Evolutionary conservation across 2,113 vertebrate genomes (phyloP).

Genomic region (Ammodramus savannarum): DNA sequence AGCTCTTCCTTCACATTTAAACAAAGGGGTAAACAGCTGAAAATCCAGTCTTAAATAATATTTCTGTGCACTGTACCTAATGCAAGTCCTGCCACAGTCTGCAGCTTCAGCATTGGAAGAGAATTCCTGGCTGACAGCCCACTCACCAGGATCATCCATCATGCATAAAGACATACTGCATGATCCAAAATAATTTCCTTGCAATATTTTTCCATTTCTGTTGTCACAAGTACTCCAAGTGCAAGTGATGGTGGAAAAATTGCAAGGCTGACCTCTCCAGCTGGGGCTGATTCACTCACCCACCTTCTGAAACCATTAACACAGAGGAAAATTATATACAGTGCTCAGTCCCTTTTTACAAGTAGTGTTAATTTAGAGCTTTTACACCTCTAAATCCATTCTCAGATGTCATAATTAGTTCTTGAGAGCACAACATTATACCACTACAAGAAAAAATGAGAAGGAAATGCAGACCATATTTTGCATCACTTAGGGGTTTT

Average conservation of each 20-base stretch:
- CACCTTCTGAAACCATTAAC: not conserved
- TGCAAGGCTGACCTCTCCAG: not conserved
- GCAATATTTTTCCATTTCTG: not conserved
- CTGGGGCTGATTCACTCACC: not conserved
- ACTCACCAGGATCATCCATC: not conserved
- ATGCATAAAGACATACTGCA: not conserved
- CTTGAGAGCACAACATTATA: not conserved
- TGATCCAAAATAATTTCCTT: not conserved
- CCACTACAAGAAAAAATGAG: not conserved
- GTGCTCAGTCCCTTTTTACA: not conserved
- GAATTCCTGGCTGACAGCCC: not conserved
- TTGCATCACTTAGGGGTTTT: not conserved
- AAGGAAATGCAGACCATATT: not conserved
- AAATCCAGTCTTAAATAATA: not conserved
- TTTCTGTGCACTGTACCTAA: not conserved
- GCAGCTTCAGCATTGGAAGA: not conserved
- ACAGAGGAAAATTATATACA: not conserved
- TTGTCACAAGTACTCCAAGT: not conserved
- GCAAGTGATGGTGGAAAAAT: not conserved
- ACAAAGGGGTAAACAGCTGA: not conserved
- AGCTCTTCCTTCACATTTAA: not conserved
- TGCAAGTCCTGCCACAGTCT: not conserved
- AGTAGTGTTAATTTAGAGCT: not conserved
- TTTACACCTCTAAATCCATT: not conserved
- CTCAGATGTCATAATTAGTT: not conserved